Percentiles rank a stretch among this genome's conserved stretches.
These are phyloP conservation scores for Barnardius zonarius DNA, from an alignment of 2,113 vertebrate species.

Conservation along the genomic window DNA sequence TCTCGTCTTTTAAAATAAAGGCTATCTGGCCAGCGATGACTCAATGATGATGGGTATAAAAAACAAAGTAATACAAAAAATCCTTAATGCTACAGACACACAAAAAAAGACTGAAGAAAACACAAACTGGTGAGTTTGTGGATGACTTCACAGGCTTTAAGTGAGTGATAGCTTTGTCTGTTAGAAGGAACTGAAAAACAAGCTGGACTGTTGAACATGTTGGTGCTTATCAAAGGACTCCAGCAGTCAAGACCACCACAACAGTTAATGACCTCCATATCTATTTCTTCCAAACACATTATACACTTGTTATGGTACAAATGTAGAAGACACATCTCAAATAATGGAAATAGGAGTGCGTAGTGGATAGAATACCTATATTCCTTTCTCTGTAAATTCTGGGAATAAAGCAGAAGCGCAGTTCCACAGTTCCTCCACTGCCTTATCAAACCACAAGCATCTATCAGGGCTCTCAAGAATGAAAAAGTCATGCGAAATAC, in stretches of 20 bases:
- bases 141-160: not conserved
- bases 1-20: not conserved
- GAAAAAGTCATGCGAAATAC: not conserved
- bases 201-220: not conserved
- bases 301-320: rapidly evolving
- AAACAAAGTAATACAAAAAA: not conserved
- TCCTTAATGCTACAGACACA: not conserved
- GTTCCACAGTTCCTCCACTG: not conserved
- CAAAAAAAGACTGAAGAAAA: not conserved
- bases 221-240: not conserved
- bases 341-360: not conserved
- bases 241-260: not conserved
- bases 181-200: not conserved
- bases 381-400: not conserved
- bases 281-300: not conserved
- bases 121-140: not conserved
- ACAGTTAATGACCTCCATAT: not conserved
- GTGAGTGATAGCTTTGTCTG: rapidly evolving
- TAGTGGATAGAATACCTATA: not conserved
- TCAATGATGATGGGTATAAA: not conserved
- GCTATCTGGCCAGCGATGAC: not conserved
- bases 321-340: not conserved
- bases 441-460: not conserved
- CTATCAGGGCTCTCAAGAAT: not conserved
- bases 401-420: not conserved